These are phyloP conservation scores for Natator depressus DNA, from an alignment of 2,113 vertebrate genomes.

Conservation along the genomic window DNA sequence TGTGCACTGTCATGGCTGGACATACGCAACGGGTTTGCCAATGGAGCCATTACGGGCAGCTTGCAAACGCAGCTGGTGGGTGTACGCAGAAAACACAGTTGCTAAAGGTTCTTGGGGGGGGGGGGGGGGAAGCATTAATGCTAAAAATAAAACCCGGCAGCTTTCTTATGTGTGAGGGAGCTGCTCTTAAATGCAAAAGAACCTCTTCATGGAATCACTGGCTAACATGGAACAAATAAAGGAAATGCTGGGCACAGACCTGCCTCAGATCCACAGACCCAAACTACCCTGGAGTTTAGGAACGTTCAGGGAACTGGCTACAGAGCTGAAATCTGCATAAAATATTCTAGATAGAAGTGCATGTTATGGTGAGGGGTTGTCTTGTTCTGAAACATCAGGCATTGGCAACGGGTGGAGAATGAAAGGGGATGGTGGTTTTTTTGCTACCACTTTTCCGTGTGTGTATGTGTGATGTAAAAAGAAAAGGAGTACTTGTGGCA, in stretches of 20 bases:
- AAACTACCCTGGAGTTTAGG: not conserved
- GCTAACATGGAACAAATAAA: not conserved
- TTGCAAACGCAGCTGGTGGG: not conserved
- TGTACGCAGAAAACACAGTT: not conserved
- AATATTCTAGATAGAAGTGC: not conserved
- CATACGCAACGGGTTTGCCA: not conserved
- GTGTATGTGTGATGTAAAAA: not conserved
- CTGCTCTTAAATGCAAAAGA: not conserved
- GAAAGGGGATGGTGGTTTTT: not conserved
- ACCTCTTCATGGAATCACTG: not conserved
- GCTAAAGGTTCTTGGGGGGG: not conserved
- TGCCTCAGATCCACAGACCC: not conserved
- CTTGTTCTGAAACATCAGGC: not conserved
- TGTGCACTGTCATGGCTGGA: not conserved
- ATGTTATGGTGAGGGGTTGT: accelerated
- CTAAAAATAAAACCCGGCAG: not conserved
- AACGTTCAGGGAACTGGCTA: not conserved
- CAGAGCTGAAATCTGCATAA: not conserved
- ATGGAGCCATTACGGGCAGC: not conserved
- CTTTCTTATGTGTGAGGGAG: not conserved
- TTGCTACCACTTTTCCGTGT: not conserved
- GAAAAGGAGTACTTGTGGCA: no score
- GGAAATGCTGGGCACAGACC: not conserved
- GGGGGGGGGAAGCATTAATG: not conserved
- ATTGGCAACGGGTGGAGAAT: not conserved